These are phyloP conservation scores for Valencia hispanica DNA, from an alignment of 2,797 vertebrate species.

Conservation along the genomic window DNA sequence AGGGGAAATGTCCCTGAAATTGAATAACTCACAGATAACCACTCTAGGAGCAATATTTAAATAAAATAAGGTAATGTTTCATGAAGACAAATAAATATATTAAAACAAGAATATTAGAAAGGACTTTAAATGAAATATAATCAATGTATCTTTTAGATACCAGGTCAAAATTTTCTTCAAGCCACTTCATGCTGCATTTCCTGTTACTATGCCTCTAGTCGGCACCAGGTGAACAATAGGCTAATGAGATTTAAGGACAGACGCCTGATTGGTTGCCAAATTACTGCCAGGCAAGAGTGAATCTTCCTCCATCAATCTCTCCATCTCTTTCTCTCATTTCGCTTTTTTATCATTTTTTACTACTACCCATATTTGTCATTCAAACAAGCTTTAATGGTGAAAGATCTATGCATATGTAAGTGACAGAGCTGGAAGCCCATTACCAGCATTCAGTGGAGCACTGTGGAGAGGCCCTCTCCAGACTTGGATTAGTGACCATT, in stretches of 20 bases:
- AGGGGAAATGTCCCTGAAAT: background rate
- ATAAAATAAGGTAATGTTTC: background rate
- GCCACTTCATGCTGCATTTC: slow-evolving; percentile 76
- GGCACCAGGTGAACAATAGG: slow-evolving; percentile 86
- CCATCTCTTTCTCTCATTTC: slow-evolving; percentile 27
- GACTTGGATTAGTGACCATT: slow-evolving; percentile 87
- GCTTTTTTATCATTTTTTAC: slow-evolving; percentile 50
- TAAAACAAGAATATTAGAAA: background rate
- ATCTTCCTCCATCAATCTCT: slow-evolving; percentile 60
- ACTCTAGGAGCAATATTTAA: background rate
- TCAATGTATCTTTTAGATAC: slow-evolving; percentile 14
- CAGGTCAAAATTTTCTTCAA: slow-evolving; percentile 39
- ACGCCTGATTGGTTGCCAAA: slow-evolving; percentile 85
- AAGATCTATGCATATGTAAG: slow-evolving; percentile 88
- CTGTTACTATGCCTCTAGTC: slow-evolving; percentile 77
- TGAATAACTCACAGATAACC: background rate
- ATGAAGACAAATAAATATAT: background rate
- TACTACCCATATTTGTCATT: slow-evolving; percentile 90
- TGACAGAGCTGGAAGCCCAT: slow-evolving; percentile 85
- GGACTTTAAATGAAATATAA: slow-evolving; percentile 2
- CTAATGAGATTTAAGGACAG: slow-evolving; percentile 97
- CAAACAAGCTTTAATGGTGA: slow-evolving; percentile 86
- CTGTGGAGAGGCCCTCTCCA: slow-evolving; percentile 83
- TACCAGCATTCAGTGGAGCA: slow-evolving; percentile 85
- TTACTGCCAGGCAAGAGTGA: slow-evolving; percentile 80